Base-by-base conservation (phyloP, 2,113 vertebrate genomes). In the Microtus richardsoni region DNA sequence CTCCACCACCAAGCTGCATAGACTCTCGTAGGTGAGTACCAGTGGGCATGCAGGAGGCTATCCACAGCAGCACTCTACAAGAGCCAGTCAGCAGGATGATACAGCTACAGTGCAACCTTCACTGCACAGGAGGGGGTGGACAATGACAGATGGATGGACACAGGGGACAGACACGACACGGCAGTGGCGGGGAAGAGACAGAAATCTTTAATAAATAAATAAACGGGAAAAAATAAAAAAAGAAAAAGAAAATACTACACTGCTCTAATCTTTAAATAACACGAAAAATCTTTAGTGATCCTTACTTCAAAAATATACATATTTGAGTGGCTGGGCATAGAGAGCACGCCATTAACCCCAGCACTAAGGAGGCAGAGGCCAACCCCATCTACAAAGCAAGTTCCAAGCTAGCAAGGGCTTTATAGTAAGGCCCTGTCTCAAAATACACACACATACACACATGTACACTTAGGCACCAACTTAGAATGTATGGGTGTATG, bases 201-300 rank as follows among this genome's bases (percentile, higher is more conserved):
- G n/a, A n/a, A n/a, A n/a, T n/a, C n/a, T n/a, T n/a, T n/a, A n/a
- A n/a, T n/a, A n/a, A n/a, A n/a, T n/a, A n/a, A n/a, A n/a, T n/a
- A n/a, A n/a, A n/a, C n/a, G n/a, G n/a, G n/a, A n/a, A n/a, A n/a
- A n/a, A n/a, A n/a, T n/a, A n/a, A n/a, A n/a, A n/a, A n/a, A n/a
- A n/a, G n/a, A n/a, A n/a, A n/a, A n/a, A n/a, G 21, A 10, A 9
- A 83, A 89, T 41, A 54, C 60, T 70, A 68, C 24, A n/a, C 11
- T 64, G 41, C 58, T 88, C 84, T 85, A 85, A 88, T 26, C 28
- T 87, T 86, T n/a, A 89, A 96, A 89, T 66, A 60, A 82, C n/a
- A 91, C 1, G 17, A 82, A 68, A 83, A 78, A 30, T 1, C 8
- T 70, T 92, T 30, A 30, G 2, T 73, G 71, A 66, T 33, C 9